Base-by-base conservation (phyloP, 2,797 vertebrate species). In the Iguana delicatissima region DNA sequence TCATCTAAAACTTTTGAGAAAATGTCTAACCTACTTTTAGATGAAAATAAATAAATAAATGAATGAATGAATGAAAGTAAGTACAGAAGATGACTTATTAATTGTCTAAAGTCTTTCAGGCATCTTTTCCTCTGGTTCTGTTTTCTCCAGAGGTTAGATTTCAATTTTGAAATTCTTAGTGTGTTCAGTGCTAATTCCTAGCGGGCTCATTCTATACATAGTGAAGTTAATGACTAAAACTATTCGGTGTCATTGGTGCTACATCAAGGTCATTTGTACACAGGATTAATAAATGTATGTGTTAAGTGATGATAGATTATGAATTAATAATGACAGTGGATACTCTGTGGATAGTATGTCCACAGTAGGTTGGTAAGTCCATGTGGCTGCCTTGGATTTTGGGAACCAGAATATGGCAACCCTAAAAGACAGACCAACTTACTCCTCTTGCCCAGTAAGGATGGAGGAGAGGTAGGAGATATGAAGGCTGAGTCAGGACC, bases 71-170 rank as follows among this genome's bases (percentile, higher is more conserved):
- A 96, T 95, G n/a, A n/a, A n/a, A n/a, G n/a, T n/a, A n/a, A 94
- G 97, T 94, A 95, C 94, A 95, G 92, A 89, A 93, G 86, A 95
- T 93, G 91, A 94, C 95, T 97, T 0, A 4, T 93, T 97, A 98
- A 97, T 97, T 97, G 96, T 97, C 95, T 97, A 92, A 91, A 97
- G 97, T 95, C 96, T 96, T 97, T 97, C 97, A 96, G 95, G 93
- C 93, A 94, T 96, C 94, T 96, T 95, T 97, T 97, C 96, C 92
- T 94, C 94, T 83, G 81, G 96, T 95, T 96, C 95, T 84, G 38
- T 79, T 91, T 96, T 96, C 97, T 96, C 97, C 96, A 97, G 94
- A 97, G 97, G 95, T 95, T 96, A 95, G 95, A 95, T 97, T 97
- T 97, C 73, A 97, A 97, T 97, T 97, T 97, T 95, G 96, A 97